A percentile compares a stretch with the other conserved stretches of the same genome.
Conservation (phyloP, 2,113 vertebrate species). For the Neogale vison region DNA sequence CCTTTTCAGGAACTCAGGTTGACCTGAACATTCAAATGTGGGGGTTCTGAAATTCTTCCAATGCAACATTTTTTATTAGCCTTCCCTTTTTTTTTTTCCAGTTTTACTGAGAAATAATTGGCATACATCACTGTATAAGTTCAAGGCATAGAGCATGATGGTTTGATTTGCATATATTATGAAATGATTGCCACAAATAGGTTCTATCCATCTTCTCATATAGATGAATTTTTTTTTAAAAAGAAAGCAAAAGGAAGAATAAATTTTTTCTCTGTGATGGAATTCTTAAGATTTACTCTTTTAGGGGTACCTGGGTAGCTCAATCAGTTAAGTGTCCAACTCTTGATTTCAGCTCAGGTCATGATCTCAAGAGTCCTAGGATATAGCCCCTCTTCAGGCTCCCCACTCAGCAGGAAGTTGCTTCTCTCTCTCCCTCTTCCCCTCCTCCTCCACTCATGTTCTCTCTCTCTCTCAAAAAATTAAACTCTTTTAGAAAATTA, state of each 20-base stretch:
- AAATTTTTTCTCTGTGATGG: not conserved
- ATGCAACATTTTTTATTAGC: not conserved
- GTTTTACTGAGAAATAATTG: not conserved
- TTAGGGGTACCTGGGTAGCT: too few relatives aligned
- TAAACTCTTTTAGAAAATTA: not conserved
- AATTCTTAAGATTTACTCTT: not conserved
- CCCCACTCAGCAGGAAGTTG: too few relatives aligned
- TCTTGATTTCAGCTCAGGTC: too few relatives aligned
- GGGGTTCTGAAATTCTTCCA: not conserved
- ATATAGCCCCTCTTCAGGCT: too few relatives aligned
- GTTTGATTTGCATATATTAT: not conserved
- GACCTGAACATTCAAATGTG: not conserved
- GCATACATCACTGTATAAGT: not conserved
- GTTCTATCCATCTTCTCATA: not conserved
- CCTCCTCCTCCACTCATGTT: too few relatives aligned
- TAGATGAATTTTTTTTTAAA: not conserved
- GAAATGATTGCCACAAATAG: not conserved
- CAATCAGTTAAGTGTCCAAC: too few relatives aligned
- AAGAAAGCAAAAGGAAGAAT: not conserved
- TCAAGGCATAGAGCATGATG: not conserved
- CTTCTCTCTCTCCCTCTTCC: too few relatives aligned
- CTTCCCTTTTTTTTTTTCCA: not conserved
- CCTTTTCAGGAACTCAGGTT: not conserved
- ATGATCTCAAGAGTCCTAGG: too few relatives aligned
- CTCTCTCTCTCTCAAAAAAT: not conserved